These are phyloP conservation scores for Tachycineta bicolor DNA, from an alignment of 2,113 vertebrate species.

Conservation along the genomic window DNA sequence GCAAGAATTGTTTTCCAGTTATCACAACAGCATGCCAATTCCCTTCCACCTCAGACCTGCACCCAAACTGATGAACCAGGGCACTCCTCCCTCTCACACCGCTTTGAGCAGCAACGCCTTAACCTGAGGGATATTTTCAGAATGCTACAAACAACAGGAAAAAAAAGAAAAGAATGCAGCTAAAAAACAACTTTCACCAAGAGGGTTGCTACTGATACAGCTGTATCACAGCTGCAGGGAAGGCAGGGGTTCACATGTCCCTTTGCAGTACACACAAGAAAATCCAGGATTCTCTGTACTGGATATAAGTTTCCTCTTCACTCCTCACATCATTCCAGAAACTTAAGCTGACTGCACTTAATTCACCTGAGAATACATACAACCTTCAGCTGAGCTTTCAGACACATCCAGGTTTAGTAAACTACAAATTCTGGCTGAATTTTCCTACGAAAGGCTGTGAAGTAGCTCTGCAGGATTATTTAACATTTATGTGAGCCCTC, in stretches of 20 bases:
- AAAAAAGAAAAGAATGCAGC: not conserved
- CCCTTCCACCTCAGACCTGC: not conserved
- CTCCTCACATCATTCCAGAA: not conserved
- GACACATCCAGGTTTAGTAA: not conserved
- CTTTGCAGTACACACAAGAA: not conserved
- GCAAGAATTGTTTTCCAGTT: not conserved
- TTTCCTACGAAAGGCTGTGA: not conserved
- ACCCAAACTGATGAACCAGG: not conserved
- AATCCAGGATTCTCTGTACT: not conserved
- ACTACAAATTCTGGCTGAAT: not conserved
- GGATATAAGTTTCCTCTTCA: not conserved
- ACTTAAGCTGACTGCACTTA: not conserved
- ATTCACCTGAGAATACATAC: not conserved
- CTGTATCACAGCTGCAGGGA: not conserved
- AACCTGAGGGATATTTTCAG: not conserved
- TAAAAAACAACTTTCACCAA: not conserved
- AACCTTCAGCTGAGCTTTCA: not conserved
- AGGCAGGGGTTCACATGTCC: not conserved
- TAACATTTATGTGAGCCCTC: not conserved
- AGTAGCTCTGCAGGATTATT: not conserved
- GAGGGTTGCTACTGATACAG: not conserved
- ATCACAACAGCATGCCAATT: not conserved
- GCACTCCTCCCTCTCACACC: not conserved
- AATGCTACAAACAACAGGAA: not conserved
- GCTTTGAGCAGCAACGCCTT: not conserved